phyloP scores from a whole-genome alignment of 2,888 invertebrate genomes.

The Liodrosophila aerea region DNA sequence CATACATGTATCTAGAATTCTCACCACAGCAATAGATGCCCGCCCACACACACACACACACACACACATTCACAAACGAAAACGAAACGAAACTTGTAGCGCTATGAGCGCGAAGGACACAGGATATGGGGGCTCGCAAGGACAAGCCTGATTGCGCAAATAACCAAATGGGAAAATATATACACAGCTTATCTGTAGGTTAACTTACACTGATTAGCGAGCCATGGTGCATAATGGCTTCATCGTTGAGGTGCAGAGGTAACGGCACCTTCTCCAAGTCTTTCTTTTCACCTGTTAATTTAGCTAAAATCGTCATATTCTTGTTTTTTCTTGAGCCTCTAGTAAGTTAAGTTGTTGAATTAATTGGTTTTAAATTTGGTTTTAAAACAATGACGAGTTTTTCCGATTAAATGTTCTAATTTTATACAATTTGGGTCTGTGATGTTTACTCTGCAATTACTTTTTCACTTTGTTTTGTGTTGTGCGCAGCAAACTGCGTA shows the following conservation, averaged over 20 bases:
- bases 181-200: not conserved
- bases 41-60: constrained; percentile 17
- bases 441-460: constrained; percentile 54
- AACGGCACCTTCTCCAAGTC: constrained; percentile 85
- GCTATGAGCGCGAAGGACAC: constrained; percentile 48
- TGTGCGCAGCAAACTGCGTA: constrained; percentile 41
- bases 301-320: constrained; percentile 91
- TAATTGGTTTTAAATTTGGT: constrained; percentile 36
- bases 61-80: constrained; percentile 38
- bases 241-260: constrained; percentile 84
- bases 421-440: constrained; percentile 19
- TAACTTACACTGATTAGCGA: constrained; percentile 75
- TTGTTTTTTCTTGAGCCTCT: constrained; percentile 11
- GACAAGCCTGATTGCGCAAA: constrained; percentile 64
- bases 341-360: constrained; percentile 1
- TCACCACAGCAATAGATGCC: constrained; percentile 16
- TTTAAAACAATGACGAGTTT: constrained; percentile 22
- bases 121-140: constrained; percentile 44
- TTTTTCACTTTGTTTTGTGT: constrained; percentile 56
- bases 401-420: constrained; percentile 16
- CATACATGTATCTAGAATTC: constrained; percentile 32
- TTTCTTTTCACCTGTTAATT: constrained; percentile 89
- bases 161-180: not conserved
- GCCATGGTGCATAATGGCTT: constrained; percentile 69
- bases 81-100: constrained; percentile 74